A percentile compares a stretch with the other conserved stretches of the same genome.
Conservation (phyloP, 2,888 invertebrate genomes). For the Bombyx huttoni region DNA sequence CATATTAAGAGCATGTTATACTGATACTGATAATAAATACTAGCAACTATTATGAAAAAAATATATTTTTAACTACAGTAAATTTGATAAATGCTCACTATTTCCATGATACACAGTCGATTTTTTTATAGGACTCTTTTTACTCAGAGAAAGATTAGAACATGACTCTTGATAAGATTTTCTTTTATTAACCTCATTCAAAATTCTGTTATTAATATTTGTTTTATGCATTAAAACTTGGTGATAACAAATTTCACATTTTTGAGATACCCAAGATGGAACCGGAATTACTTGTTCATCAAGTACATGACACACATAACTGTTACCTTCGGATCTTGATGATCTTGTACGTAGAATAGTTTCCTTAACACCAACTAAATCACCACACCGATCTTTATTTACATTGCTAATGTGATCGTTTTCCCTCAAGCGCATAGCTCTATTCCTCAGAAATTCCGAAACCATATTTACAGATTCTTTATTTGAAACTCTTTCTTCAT, state of each 20-base stretch:
- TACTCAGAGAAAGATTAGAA: not conserved
- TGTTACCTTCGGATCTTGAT: conserved; percentile 42
- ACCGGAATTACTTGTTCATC: conserved; percentile 50
- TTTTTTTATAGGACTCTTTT: not conserved
- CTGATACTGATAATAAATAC: no score
- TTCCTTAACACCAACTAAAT: conserved; percentile 44
- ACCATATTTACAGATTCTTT: conserved; percentile 47
- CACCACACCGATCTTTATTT: conserved; percentile 29
- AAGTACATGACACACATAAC: conserved; percentile 45
- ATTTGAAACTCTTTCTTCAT: conserved; percentile 18
- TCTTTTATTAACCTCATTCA: not conserved
- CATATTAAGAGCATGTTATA: no score
- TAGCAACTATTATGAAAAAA: no score
- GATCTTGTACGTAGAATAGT: conserved; percentile 45
- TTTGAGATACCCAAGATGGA: conserved; percentile 46
- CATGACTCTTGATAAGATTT: not conserved
- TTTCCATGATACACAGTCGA: not conserved
- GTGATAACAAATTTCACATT: conserved; percentile 24
- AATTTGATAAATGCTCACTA: conserved; percentile 1
- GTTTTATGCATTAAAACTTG: conserved; percentile 8
- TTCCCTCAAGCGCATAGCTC: conserved; percentile 46
- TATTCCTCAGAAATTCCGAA: conserved; percentile 51
- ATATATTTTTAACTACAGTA: no score
- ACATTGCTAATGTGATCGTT: conserved; percentile 13
- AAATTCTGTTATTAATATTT: not conserved